Conservation (phyloP, 30 jellyfish, hydroid and myxozoan species). For the Aurelia sp. region DNA sequence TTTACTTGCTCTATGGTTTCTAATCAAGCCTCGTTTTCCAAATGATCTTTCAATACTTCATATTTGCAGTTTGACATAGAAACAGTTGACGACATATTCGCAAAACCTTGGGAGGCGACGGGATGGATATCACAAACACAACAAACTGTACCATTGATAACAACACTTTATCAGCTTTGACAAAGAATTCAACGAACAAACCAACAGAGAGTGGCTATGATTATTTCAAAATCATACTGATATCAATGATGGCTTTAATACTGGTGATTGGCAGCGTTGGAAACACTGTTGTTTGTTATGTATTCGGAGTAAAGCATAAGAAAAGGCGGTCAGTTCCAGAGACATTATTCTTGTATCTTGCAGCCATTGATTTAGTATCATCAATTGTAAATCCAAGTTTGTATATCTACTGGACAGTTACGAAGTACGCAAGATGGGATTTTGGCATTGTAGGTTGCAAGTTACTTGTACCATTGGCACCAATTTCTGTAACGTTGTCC, state of each 20-base stretch:
- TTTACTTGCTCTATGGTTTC: no score
- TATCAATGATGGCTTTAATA: constrained; percentile 58
- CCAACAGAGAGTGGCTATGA: constrained; percentile 9
- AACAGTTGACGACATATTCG: no score
- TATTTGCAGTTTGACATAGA: no score
- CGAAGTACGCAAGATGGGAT: constrained; percentile 80
- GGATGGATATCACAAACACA: no score
- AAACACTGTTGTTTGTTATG: constrained; percentile 81
- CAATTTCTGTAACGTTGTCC: constrained; percentile 85
- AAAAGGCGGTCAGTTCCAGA: constrained; percentile 86
- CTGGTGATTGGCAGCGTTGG: constrained; percentile 87
- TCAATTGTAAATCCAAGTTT: constrained; percentile 86
- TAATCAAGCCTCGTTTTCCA: no score
- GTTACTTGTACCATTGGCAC: constrained; percentile 76
- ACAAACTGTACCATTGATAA: neutral
- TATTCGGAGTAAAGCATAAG: constrained; percentile 74
- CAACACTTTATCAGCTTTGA: no score
- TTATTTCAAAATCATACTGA: constrained; percentile 42
- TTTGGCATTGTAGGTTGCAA: constrained; percentile 93
- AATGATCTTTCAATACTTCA: no score
- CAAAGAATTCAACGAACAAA: neutral
- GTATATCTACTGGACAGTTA: constrained; percentile 79
- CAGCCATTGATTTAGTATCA: constrained; percentile 79
- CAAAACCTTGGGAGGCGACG: no score
- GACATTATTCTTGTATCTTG: constrained; percentile 74